Evolutionary conservation across 2,797 vertebrate species (phyloP).

Genomic region (Tenualosa thibaudeaui): DNA sequence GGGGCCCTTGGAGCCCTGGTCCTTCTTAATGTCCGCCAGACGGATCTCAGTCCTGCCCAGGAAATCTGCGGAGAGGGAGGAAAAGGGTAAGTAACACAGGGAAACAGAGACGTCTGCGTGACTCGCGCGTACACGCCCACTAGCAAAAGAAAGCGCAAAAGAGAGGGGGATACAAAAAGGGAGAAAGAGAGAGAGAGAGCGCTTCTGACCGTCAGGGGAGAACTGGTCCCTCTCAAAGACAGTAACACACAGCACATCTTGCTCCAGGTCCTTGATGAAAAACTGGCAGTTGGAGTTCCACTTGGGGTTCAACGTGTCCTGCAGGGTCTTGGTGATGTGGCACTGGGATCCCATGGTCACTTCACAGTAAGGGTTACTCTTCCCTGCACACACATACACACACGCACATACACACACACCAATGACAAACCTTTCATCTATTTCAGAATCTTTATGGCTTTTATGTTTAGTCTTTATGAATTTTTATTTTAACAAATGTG

Average conservation of each 20-base stretch:
- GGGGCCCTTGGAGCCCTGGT: constrained; percentile 97
- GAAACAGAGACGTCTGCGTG: background rate
- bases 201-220: constrained; percentile 88
- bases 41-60: constrained; percentile 97
- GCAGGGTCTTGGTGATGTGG: constrained; percentile 97
- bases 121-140: background rate
- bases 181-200: background rate
- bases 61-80: constrained; percentile 81
- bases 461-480: too few species aligned
- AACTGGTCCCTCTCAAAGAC: constrained; percentile 99
- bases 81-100: background rate
- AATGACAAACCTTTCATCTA: too few species aligned
- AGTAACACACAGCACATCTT: constrained; percentile 96
- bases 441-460: too few species aligned
- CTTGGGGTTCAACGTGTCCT: constrained; percentile 97
- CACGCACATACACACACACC: background rate
- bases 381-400: constrained; percentile 74
- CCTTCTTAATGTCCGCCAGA: constrained; percentile 96
- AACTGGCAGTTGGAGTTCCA: constrained; percentile 99
- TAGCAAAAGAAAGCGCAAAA: background rate
- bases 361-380: constrained; percentile 98
- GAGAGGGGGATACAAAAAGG: background rate
- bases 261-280: constrained; percentile 97
- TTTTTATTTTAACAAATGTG: too few species aligned
- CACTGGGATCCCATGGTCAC: constrained; percentile 99